Percentiles rank a stretch among this genome's conserved stretches.
Evolutionary conservation across 2,797 vertebrate species (phyloP).

Genomic region (Menidia menidia): DNA sequence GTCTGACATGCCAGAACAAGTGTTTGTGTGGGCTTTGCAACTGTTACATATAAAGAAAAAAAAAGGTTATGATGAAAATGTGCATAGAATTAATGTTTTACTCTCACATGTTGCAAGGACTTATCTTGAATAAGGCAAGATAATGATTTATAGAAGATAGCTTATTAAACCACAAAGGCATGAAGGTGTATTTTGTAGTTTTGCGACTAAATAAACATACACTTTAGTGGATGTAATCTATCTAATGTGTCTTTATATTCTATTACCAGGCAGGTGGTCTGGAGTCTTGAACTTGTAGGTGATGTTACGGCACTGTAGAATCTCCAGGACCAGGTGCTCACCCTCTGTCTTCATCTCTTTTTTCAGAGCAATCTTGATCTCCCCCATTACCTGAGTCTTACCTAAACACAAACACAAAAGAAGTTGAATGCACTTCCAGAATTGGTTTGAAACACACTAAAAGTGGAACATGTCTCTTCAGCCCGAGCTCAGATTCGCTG

Average conservation of each 20-base stretch:
- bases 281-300: conserved; percentile 99
- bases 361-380: conserved; percentile 98
- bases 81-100: neutral
- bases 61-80: neutral
- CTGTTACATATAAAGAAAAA: conserved; percentile 30
- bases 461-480: neutral
- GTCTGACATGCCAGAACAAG: conserved; percentile 34
- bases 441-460: neutral
- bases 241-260: neutral
- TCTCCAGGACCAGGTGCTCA: conserved; percentile 95
- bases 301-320: conserved; percentile 98
- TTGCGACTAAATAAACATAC: neutral
- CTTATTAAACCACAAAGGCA: neutral
- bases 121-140: no score
- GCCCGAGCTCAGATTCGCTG: neutral
- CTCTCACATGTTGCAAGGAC: no score
- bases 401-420: conserved; percentile 72
- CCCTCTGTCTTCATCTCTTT: conserved; percentile 98
- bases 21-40: conserved; percentile 40
- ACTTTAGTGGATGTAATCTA: neutral
- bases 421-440: neutral
- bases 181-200: neutral
- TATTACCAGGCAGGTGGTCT: conserved; percentile 95
- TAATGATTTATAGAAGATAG: neutral
- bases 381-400: conserved; percentile 97